Base-by-base conservation (phyloP, 53 echinoderm and acorn worm species). In the Mesocentrotus franciscanus region DNA sequence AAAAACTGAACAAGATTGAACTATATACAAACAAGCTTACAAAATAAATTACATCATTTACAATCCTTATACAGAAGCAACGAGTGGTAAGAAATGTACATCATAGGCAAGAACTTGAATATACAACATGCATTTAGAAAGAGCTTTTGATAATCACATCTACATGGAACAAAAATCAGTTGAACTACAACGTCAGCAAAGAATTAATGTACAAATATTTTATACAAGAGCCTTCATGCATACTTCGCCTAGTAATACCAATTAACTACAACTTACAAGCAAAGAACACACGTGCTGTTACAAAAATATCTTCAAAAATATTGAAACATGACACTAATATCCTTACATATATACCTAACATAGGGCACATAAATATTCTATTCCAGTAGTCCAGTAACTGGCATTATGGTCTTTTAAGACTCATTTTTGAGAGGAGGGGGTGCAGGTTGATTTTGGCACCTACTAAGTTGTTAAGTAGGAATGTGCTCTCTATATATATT, bases 21-120 rank as follows among this genome's bases (percentile, higher is more conserved):
- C n/a, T 87, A 57, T 87, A 87, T 87, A 87, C 87, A 87, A 87
- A 58, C 87, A n/a, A 57, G 4, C 58, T 34, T 87, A 58, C 24
- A 87, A 56, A 87, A 87, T 87, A 87, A 87, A 87, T 87, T 87
- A 87, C 58, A 57, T n/a, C 1, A 87, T 87, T 87, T 87, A 87
- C 87, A 85, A 85, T 56, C 55, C 49, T 1, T 10, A 32, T 42
- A 17, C 29, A n/a, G 87, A 58, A 87, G 58, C 56, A 58, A 12
- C 56, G 9, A 34, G n/a, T 87, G 16, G n/a, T 87, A n/a, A n/a
- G 27, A 87, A n/a, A 87, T 87, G 29, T 87, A 87, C 87, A 87
- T 26, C 87, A 11, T 22, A 87, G 87, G 58, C 56, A 87, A 87
- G 56, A 87, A 57, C 27, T 26, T 87, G 20, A 58, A 87, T 87